These are phyloP conservation scores for Notolepis coatsorum DNA, from an alignment of 2,797 vertebrate species.

Conservation along the genomic window DNA sequence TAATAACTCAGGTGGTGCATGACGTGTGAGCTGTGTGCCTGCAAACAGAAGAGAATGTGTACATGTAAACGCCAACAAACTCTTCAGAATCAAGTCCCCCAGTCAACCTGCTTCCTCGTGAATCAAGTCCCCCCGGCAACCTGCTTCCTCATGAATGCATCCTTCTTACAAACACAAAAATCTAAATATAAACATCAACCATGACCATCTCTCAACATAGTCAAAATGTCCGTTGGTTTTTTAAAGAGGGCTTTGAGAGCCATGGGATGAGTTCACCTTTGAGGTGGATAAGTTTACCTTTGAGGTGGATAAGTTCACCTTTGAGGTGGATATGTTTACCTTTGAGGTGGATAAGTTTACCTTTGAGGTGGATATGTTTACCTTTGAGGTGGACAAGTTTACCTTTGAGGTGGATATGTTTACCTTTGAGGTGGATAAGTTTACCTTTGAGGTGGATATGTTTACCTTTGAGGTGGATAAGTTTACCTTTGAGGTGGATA, in stretches of 20 bases:
- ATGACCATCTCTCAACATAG: slow-evolving; percentile 12
- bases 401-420: neutral
- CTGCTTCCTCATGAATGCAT: neutral
- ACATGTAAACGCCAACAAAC: neutral
- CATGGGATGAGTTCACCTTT: neutral
- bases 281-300: neutral
- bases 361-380: neutral
- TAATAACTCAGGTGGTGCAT: neutral
- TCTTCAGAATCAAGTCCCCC: neutral
- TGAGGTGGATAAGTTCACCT: no score
- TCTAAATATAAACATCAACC: slow-evolving; percentile 35
- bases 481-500: neutral
- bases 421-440: no score
- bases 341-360: no score
- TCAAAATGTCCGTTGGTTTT: neutral
- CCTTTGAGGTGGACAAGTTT: no score
- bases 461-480: no score
- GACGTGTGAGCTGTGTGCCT: neutral
- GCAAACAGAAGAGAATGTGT: neutral
- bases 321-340: neutral
- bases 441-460: neutral
- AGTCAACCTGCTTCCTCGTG: neutral
- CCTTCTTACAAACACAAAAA: slow-evolving; percentile 14
- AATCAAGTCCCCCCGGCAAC: no score
- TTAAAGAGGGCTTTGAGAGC: neutral